Evolutionary conservation across 2,113 vertebrate genomes (phyloP), one percentile per base, ranked within the genome.

Genomic region (Rhinichthys klamathensis): DNA sequence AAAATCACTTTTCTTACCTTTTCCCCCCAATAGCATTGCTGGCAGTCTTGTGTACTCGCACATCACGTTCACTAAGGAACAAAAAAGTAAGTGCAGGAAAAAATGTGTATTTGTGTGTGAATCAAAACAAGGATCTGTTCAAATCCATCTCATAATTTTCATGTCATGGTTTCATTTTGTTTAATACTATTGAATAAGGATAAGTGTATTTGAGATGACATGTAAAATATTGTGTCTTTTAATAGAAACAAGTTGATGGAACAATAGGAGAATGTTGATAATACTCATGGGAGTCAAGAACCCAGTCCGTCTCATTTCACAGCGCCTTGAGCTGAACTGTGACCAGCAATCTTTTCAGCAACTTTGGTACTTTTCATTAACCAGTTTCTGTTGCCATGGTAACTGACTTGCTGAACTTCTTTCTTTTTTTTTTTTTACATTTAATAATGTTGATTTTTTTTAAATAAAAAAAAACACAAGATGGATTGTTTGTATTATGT

Each of bases 31-130:
- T 56, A 99, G 98, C 84, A 99, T 99, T 89, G 96, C 96, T 0
- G 98, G 97, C 32, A 99, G 98, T 90, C 93, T 99, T 92, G 96
- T 97, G 41, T 99, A 99, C 72, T 99, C 98, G 11, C 98, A 98
- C 91, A 97, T 99, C 93, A 98, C 97, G 0, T 97, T 99, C 90
- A 96, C 95, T 0, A 96, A 99, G 91, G 96, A 98, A 83, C 96
- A 97, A 18, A 51, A 51, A 38, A 86, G 88, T 89, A 63, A 89
- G 84, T 74, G 3, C 7, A 21, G 13, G 11, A n/a, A 70, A 65
- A 72, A 72, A 72, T 60, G 5, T 15, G 56, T 6, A 60, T 78
- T 78, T 44, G 46, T 51, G 2, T 63, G n/a, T n/a, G 10, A 77
- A 23, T 69, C 16, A 30, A 23, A 23, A 16, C 15, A 4, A 41